Evolutionary conservation across 2,113 vertebrate species (phyloP), one percentile per base, ranked within the genome.

Genomic region (Eurystomus gularis): DNA sequence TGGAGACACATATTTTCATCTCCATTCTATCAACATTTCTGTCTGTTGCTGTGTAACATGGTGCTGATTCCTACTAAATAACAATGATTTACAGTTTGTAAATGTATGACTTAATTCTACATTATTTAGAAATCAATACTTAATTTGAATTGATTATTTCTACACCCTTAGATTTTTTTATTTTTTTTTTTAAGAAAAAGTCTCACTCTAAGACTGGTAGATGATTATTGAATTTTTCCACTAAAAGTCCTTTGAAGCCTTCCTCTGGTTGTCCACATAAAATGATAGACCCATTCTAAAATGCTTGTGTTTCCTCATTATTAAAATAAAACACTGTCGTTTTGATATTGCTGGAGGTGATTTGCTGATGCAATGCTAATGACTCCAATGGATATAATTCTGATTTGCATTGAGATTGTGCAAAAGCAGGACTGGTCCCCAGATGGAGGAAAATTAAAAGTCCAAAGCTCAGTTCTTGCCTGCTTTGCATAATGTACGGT

Each of bases 81-180:
- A 83, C 77, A 87, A 70, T 93, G 95, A 95, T 97, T 94, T 96
- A 94, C 82, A 89, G 58, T 96, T 96, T 95, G 66, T 87, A 89
- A 94, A 81, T 79, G 89, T 94, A 86, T 91, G 57, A 84, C 49
- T 87, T 94, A 95, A 94, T 97, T 95, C 90, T 84, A 29, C 75
- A 39, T 96, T 96, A 92, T 96, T 96, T 96, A 94, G 89, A 96
- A 96, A 95, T 96, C 7, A 7, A 86, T 96, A 89, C 88, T 81
- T 97, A 94, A 91, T 96, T 96, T 95, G 86, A 95, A 94, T 96
- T 93, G 40, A 94, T 97, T 96, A 79, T 95, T 97, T 96, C 89
- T 94, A 29, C 57, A 75, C 61, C n/a, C 31, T 88, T 72, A 79
- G 69, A 7, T 81, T 71, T 66, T 49, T 51, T 88, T 69, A 14